A percentile compares a stretch with the other conserved stretches of the same genome.
These are phyloP conservation scores for Pipistrellus pipistrellus DNA, from an alignment of 2,797 vertebrate species.

Conservation along the genomic window DNA sequence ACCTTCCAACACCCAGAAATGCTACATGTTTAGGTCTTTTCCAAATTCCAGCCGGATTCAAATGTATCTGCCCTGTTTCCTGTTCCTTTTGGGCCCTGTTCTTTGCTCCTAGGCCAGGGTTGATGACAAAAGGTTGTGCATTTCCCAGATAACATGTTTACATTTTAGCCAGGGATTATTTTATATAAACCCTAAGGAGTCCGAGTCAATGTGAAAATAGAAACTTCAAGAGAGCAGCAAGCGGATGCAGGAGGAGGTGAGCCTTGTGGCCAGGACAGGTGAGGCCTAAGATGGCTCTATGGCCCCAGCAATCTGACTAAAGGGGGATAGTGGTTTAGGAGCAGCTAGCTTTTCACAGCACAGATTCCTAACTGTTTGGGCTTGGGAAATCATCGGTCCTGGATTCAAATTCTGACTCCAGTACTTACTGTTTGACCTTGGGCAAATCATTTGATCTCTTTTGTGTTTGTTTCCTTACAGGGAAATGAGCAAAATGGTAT, in stretches of 20 bases:
- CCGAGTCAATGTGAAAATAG: neutral
- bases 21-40: neutral
- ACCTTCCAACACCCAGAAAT: neutral
- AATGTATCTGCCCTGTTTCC: neutral
- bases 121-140: neutral
- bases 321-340: neutral
- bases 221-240: neutral
- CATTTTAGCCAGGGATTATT: neutral
- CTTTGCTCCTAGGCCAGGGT: neutral
- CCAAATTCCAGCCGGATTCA: neutral
- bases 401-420: neutral
- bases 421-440: neutral
- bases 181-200: neutral
- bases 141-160: slow-evolving; percentile 44
- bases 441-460: neutral
- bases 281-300: neutral
- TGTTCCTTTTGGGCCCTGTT: neutral
- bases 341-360: neutral
- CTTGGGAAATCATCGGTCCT: neutral
- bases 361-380: neutral
- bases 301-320: neutral
- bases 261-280: neutral
- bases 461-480: neutral
- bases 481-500: neutral
- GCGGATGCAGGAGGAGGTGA: neutral